A percentile compares a stretch with the other conserved stretches of the same genome.
phyloP scores from a whole-genome alignment of 2,888 invertebrate species.

The Eristalis intricaria region DNA sequence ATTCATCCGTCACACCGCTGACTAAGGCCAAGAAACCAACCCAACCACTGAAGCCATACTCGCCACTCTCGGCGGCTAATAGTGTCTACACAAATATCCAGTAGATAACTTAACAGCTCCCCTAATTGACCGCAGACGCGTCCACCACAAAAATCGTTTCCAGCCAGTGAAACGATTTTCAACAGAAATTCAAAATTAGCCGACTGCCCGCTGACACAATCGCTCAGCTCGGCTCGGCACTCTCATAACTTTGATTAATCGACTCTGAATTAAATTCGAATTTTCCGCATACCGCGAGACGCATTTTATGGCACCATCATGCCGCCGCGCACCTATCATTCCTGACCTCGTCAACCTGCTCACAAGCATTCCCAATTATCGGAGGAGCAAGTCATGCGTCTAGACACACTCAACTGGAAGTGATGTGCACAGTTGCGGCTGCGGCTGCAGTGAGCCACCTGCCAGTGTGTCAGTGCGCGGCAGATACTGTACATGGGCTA shows the following conservation, averaged over 20 bases:
- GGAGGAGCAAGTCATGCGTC: conserved; percentile 8
- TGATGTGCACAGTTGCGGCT: too few relatives aligned
- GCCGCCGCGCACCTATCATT: conserved; percentile 19
- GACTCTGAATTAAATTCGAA: conserved; percentile 58
- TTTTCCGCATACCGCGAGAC: conserved; percentile 63
- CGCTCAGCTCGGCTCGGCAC: neutral
- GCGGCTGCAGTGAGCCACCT: conserved; percentile 2
- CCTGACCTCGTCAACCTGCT: conserved; percentile 63
- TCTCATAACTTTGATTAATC: conserved; percentile 52
- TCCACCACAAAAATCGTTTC: conserved; percentile 36
- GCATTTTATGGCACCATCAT: conserved; percentile 39
- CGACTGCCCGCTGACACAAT: conserved; percentile 22
- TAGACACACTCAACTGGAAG: conserved; percentile 38
- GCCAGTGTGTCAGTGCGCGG: neutral
- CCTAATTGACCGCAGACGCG: conserved; percentile 41
- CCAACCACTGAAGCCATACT: neutral
- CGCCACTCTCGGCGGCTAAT: conserved; percentile 5
- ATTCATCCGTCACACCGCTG: neutral
- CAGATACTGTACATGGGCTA: too few relatives aligned
- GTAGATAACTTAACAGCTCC: conserved; percentile 38
- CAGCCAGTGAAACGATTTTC: conserved; percentile 36
- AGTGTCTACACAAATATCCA: conserved; percentile 41
- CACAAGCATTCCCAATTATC: conserved; percentile 29
- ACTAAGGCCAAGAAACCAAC: neutral
- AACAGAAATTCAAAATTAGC: conserved; percentile 36